Evolutionary conservation across 2,797 vertebrate species (phyloP).

Genomic region (Propithecus perrieri): DNA sequence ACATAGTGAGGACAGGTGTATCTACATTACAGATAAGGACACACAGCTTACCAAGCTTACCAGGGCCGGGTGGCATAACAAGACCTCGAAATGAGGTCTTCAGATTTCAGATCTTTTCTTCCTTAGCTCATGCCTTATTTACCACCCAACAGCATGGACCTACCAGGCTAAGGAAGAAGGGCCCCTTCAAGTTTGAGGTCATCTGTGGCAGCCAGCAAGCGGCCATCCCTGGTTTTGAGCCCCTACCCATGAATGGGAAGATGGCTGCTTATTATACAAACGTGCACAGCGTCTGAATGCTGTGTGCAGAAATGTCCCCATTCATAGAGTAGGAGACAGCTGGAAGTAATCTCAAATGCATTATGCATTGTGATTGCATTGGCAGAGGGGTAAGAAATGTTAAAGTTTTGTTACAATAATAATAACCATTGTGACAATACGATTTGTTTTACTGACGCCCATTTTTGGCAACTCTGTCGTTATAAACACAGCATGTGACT

Average conservation of each 20-base stretch:
- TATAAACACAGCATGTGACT: slow-evolving; percentile 80
- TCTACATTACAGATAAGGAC: background rate
- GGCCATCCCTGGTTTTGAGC: background rate
- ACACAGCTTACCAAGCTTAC: background rate
- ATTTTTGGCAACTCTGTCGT: slow-evolving; percentile 75
- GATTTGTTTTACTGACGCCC: slow-evolving; percentile 80
- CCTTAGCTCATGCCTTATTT: background rate
- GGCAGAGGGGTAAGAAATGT: slow-evolving; percentile 78
- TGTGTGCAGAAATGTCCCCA: slow-evolving; percentile 58
- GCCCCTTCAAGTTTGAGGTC: background rate
- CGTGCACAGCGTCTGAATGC: slow-evolving; percentile 36
- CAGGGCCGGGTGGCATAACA: background rate
- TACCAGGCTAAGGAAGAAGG: background rate
- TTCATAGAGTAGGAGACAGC: slow-evolving; percentile 77
- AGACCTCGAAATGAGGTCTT: background rate
- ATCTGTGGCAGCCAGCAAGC: background rate
- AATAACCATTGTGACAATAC: slow-evolving; percentile 80
- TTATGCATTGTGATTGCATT: slow-evolving; percentile 81
- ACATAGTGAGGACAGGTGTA: background rate
- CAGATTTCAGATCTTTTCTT: background rate
- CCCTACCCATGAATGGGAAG: slow-evolving; percentile 71
- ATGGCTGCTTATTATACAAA: slow-evolving; percentile 70
- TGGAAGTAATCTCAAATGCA: slow-evolving; percentile 78
- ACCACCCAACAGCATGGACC: no score
- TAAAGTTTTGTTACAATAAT: slow-evolving; percentile 81